Percentiles rank a stretch among this genome's conserved stretches.
Conservation (phyloP, 2,888 invertebrate genomes). For the Morpho achilles region DNA sequence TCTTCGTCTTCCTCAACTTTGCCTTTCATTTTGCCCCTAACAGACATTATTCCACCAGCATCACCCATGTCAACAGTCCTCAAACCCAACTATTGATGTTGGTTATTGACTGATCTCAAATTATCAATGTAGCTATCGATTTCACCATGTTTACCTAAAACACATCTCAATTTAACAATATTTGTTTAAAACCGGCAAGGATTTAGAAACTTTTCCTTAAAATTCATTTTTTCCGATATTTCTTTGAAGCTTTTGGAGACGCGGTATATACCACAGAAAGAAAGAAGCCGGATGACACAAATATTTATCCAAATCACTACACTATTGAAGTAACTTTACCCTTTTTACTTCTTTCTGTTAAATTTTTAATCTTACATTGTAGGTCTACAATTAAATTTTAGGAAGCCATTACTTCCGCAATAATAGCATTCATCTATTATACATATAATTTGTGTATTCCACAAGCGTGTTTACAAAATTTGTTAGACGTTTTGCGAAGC, state of each 20-base stretch:
- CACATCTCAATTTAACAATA: slow-evolving; percentile 13
- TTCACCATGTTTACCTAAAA: slow-evolving; percentile 10
- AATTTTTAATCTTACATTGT: slow-evolving; percentile 48
- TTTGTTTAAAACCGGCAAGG: slow-evolving; percentile 11
- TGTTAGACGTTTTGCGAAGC: slow-evolving; percentile 65
- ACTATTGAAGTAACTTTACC: slow-evolving; percentile 36
- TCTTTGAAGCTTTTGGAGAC: slow-evolving; percentile 65
- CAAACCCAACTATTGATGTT: slow-evolving; percentile 22
- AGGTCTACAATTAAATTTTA: slow-evolving; percentile 74
- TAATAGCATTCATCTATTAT: slow-evolving; percentile 74
- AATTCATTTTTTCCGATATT: slow-evolving; percentile 41
- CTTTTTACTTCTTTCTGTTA: slow-evolving; percentile 33
- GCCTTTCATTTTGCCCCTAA: slow-evolving; percentile 51
- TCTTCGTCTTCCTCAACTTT: slow-evolving; percentile 53
- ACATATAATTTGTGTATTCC: slow-evolving; percentile 72
- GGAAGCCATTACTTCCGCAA: slow-evolving; percentile 80
- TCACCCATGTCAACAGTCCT: slow-evolving; percentile 47
- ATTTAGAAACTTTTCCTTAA: slow-evolving; percentile 18
- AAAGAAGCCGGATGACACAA: slow-evolving; percentile 59
- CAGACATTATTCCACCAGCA: slow-evolving; percentile 52
- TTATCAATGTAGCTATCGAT: slow-evolving; percentile 12
- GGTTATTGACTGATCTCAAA: slow-evolving; percentile 24
- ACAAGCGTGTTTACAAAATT: slow-evolving; percentile 81
- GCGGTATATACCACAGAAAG: slow-evolving; percentile 49
- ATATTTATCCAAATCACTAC: slow-evolving; percentile 47